phyloP scores from a whole-genome alignment of 2,797 vertebrate genomes.

The Enteromius mattozi region DNA sequence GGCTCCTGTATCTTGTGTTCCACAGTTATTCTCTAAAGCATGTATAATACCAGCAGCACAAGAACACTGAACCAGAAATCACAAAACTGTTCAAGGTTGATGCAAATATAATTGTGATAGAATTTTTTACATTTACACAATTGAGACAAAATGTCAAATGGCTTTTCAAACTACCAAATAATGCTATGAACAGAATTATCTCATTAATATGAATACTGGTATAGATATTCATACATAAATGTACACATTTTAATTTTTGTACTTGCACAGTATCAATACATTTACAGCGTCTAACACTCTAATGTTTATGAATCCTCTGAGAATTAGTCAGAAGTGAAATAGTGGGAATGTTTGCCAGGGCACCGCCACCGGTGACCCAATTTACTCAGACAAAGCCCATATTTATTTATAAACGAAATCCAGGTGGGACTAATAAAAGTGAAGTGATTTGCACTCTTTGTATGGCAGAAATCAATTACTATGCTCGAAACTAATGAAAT shows the following conservation, averaged over 20 bases:
- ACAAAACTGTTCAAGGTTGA: not conserved
- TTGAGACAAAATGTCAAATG: not conserved
- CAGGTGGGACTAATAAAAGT: constrained; percentile 9
- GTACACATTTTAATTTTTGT: not conserved
- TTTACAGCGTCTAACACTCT: not conserved
- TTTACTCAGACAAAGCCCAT: constrained; percentile 10
- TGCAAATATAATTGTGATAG: not conserved
- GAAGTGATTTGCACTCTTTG: not conserved
- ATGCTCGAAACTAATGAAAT: not conserved
- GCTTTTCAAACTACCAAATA: not conserved
- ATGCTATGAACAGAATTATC: not conserved
- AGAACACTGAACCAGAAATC: not conserved
- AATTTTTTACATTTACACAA: not conserved
- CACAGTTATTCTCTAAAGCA: constrained; percentile 6
- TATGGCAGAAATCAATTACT: not conserved
- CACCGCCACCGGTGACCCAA: not conserved
- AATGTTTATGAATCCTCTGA: constrained; percentile 4
- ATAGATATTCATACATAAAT: not conserved
- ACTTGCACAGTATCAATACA: not conserved
- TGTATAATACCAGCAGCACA: not conserved
- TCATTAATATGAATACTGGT: not conserved
- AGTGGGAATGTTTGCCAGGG: not conserved
- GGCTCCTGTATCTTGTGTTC: not conserved
- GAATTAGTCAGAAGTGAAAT: constrained; percentile 8
- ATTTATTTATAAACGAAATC: constrained; percentile 22